Percentiles rank a stretch among this genome's conserved stretches.
Conservation (phyloP, 2,113 vertebrate species). For the Condylura cristata region DNA sequence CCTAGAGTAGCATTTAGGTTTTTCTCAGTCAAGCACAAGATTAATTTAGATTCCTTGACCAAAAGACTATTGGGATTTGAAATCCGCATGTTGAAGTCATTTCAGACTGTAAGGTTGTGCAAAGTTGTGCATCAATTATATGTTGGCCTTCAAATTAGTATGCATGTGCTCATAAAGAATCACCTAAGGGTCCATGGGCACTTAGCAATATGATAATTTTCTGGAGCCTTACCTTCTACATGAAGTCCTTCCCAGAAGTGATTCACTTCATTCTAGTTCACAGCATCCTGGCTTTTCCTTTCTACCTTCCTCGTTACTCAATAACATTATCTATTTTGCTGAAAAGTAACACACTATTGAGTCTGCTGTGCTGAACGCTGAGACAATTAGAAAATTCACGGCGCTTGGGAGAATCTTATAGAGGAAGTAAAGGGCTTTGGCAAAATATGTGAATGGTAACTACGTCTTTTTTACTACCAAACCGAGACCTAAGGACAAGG, state of each 20-base stretch:
- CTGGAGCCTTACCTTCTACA: background rate
- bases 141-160: background rate
- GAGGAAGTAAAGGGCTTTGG: background rate
- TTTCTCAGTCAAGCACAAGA: background rate
- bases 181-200: background rate
- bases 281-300: background rate
- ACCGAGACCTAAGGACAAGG: background rate
- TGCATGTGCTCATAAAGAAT: background rate
- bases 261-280: background rate
- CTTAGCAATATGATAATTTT: background rate
- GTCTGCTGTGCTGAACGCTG: background rate
- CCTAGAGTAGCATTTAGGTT: background rate
- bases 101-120: background rate
- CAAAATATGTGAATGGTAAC: background rate
- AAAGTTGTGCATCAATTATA: background rate
- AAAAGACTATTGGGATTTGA: background rate
- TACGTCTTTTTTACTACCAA: background rate
- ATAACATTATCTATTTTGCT: background rate
- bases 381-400: background rate
- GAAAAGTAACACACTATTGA: background rate
- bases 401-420: background rate
- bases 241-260: background rate
- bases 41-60: background rate
- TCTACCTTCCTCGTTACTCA: background rate
- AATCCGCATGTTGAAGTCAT: background rate